Conservation (phyloP, 35 echinoderm and acorn worm species). For the Apostichopus japonicus region DNA sequence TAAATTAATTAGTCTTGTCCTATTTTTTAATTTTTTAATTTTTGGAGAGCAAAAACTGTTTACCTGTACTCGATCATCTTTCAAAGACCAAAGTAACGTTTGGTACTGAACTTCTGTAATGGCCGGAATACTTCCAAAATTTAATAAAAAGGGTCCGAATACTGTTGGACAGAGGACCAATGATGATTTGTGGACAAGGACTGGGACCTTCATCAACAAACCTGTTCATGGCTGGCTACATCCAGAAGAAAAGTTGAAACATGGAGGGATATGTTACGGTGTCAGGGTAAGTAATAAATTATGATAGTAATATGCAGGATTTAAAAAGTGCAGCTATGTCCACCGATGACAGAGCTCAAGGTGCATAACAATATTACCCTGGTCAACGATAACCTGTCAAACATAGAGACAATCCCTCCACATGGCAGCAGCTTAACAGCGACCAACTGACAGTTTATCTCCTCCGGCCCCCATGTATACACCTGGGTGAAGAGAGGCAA, state of each 20-base stretch:
- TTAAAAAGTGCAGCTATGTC: too few species aligned
- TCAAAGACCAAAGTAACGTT: not conserved
- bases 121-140: constrained; percentile 72
- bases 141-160: constrained; percentile 93
- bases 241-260: constrained; percentile 84
- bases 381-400: too few species aligned
- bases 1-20: too few species aligned
- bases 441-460: too few species aligned
- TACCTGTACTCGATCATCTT: too few species aligned
- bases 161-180: constrained; percentile 84
- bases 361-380: too few species aligned
- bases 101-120: not conserved
- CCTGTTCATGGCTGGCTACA: constrained; percentile 92
- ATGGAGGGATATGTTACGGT: constrained; percentile 94
- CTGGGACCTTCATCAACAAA: constrained; percentile 96
- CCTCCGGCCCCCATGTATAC: too few species aligned
- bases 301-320: too few species aligned
- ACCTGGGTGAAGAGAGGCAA: too few species aligned
- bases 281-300: constrained; percentile 75
- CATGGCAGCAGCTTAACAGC: too few species aligned
- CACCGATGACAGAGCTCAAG: too few species aligned
- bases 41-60: not conserved
- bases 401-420: too few species aligned
- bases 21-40: not conserved
- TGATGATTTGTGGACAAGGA: constrained; percentile 94